These are phyloP conservation scores for Fregetta grallaria DNA, from an alignment of 2,113 vertebrate species.

Conservation along the genomic window DNA sequence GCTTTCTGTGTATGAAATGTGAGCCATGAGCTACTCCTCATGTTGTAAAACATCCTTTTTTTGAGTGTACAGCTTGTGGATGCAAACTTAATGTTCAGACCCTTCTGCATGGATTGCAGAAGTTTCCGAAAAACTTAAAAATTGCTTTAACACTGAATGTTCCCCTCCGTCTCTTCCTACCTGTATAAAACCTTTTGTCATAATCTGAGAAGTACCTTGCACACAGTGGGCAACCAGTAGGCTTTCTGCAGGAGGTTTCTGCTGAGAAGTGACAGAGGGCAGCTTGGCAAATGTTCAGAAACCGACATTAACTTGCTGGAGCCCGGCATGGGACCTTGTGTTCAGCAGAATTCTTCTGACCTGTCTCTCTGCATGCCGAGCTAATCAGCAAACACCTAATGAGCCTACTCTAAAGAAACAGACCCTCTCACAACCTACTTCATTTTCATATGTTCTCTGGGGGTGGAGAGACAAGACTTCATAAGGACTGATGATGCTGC, in stretches of 20 bases:
- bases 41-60: not conserved
- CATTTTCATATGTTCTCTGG: conserved; percentile 86
- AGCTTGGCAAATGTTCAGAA: conserved; percentile 89
- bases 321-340: conserved; percentile 94
- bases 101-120: not conserved
- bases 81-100: not conserved
- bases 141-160: not conserved
- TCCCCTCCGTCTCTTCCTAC: not conserved
- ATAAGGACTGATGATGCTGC: conserved; percentile 99
- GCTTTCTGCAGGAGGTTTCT: conserved; percentile 78
- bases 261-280: conserved; percentile 85
- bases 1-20: not conserved
- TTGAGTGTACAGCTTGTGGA: not conserved
- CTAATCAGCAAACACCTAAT: conserved; percentile 99
- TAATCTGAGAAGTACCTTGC: conserved; percentile 79
- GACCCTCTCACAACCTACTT: conserved; percentile 84
- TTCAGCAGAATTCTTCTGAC: conserved; percentile 98
- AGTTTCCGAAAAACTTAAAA: not conserved
- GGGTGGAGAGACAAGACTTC: conserved; percentile 91
- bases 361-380: conserved; percentile 82
- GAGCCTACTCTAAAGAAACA: conserved; percentile 92
- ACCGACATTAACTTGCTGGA: conserved; percentile 84
- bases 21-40: not conserved
- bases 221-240: conserved; percentile 77
- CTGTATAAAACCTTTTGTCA: conserved; percentile 69